Evolutionary conservation across 2,113 vertebrate genomes (phyloP).

Genomic region (Tinamus guttatus): DNA sequence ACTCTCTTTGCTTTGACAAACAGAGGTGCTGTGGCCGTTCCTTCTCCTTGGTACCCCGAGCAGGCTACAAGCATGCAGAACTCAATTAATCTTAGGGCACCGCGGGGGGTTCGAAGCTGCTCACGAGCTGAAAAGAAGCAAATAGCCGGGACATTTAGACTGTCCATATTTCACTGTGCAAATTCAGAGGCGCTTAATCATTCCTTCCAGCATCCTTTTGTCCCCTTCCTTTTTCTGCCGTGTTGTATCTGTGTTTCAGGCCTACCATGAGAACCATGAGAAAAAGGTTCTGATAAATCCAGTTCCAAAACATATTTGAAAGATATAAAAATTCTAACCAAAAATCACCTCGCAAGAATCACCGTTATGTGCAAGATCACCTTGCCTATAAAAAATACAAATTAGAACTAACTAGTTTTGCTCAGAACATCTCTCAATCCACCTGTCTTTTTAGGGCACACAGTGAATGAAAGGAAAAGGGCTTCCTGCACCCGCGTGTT

Average conservation of each 20-base stretch:
- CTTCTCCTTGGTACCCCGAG: conserved; percentile 76
- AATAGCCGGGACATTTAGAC: conserved; percentile 80
- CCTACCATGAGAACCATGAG: neutral
- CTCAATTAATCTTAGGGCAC: conserved; percentile 85
- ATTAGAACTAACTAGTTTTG: neutral
- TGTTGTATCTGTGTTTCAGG: conserved; percentile 35
- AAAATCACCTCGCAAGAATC: neutral
- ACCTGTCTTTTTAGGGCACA: neutral
- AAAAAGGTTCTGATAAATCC: neutral
- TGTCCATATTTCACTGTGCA: conserved; percentile 79
- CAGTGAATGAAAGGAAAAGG: neutral
- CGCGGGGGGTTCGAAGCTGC: conserved; percentile 65
- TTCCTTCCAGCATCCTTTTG: conserved; percentile 56
- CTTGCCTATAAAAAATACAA: neutral
- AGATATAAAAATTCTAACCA: neutral
- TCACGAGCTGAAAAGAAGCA: conserved; percentile 78
- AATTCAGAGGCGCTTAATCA: conserved; percentile 83
- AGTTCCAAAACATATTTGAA: neutral
- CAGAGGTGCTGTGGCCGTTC: conserved; percentile 51
- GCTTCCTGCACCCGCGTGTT: fast-evolving
- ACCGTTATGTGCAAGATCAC: neutral
- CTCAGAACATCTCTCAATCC: neutral
- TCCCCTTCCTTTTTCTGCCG: conserved; percentile 54
- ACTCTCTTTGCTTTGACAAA: conserved; percentile 82
- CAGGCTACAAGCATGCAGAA: conserved; percentile 77